Evolutionary conservation across 1,140 invertebrate genomes (phyloP), one percentile per base, ranked within the genome.

Genomic region (Lepeophtheirus salmonis): DNA sequence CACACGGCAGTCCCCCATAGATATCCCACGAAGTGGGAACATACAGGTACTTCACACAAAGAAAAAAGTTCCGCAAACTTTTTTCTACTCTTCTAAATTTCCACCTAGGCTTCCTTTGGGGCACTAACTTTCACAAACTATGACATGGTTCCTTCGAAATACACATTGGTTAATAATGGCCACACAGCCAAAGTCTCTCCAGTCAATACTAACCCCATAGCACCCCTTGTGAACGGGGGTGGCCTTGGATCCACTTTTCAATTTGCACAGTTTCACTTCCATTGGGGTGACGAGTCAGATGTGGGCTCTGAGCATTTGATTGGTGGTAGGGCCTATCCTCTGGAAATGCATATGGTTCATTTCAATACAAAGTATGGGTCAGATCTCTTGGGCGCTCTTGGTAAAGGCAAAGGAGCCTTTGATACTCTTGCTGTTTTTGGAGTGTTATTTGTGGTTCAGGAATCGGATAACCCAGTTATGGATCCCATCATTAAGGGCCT

Each of bases 371-470:
- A 75, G 16, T 82, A 80, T 18, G 55, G 55, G 17, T 14, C 2
- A n/a, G 17, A 25, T 41, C 26, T 57, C 4, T 14, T 21, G 64
- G 68, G 66, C 0, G 79, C 74, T 62, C 66, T 79, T 6, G 70
- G 66, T 2, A 72, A 73, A 64, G 82, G 83, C 0, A 65, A 74
- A 0, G 67, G 74, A 61, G 67, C 80, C 50, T 64, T 72, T 20
- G 74, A 80, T 64, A 83, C 83, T 16, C 66, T 86, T 18, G 77
- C 79, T 1, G 84, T 86, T 1, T 65, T 86, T 1, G 81, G 74
- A 2, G 76, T 84, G 41, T 71, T 86, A 16, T 81, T 83, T 58
- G 71, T 83, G 68, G 81, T 83, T 2, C 68, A 67, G 16, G 64
- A 67, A 2, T 62, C 72, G 13, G 70, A 76, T 13, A 79, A 80